Evolutionary conservation across 2,113 vertebrate species (phyloP), one percentile per base, ranked within the genome.

Genomic region (Lampris megalopsis): DNA sequence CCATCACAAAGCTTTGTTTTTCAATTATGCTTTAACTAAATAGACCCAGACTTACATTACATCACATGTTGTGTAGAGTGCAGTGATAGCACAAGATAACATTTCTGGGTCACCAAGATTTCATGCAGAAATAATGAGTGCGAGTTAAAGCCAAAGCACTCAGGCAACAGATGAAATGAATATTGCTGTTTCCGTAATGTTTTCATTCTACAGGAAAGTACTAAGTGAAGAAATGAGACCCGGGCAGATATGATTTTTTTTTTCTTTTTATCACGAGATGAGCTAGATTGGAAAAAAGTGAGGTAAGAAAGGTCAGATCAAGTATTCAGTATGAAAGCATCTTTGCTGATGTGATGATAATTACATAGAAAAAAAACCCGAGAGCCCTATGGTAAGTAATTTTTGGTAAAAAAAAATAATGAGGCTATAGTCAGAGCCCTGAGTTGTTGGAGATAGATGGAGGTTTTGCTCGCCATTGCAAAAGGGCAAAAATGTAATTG

Each of bases 101-200:
- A 87, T 88, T 91, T 83, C 89, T 91, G 90, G 91, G 91, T 90
- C 86, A 66, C 5, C 35, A 80, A 69, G 67, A 60, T 86, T 89
- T 79, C 75, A 70, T 71, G 86, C 71, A 83, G 71, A 68, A 83
- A 73, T 63, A 89, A 87, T 63, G 71, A 85, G 80, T 66, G 68
- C 63, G 58, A 78, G 84, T 71, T 49, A 36, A 76, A 78, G 68
- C 72, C 2, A 11, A 70, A 72, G 76, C 75, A 69, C 73, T 82
- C 69, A 73, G 81, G 87, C 73, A 86, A 78, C 71, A 86, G 82
- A 81, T 77, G 68, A 76, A 47, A 68, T 68, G 62, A 81, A 79
- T 79, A 56, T 73, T 71, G 58, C 68, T 77, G 42, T 65, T 43
- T 63, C 52, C 70, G 86, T 4, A 83, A 79, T 71, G 64, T 74